These are phyloP conservation scores for Pristionchus mayeri DNA, from an alignment of 2,888 invertebrate species.

Conservation along the genomic window DNA sequence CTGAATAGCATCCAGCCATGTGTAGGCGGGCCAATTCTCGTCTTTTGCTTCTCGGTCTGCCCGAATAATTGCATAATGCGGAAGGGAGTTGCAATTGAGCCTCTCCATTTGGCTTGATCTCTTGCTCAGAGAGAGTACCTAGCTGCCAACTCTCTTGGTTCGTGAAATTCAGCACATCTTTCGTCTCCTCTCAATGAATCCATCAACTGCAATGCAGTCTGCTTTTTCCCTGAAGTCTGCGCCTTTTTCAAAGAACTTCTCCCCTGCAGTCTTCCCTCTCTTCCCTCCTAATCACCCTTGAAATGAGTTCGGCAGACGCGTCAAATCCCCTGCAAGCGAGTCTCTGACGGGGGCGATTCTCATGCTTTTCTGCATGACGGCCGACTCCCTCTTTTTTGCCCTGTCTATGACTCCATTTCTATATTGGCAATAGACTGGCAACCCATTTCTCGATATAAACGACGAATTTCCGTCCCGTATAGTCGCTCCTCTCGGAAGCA, in stretches of 20 bases:
- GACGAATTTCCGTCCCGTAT: no score
- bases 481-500: no score
- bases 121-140: no score
- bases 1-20: neutral
- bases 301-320: neutral
- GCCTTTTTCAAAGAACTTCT: neutral
- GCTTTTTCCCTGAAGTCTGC: no score
- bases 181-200: no score
- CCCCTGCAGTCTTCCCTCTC: slow-evolving; percentile 6
- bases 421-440: neutral
- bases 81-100: no score
- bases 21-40: slow-evolving; percentile 18
- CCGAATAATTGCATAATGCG: neutral
- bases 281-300: neutral
- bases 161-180: no score
- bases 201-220: no score
- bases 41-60: neutral
- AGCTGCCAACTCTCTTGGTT: no score
- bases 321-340: slow-evolving; percentile 10
- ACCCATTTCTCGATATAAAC: no score
- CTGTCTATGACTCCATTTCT: neutral
- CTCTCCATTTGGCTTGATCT: no score
- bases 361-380: neutral
- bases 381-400: neutral
- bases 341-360: neutral